Base-by-base conservation (phyloP, 2,113 vertebrate species). In the Leiothrix lutea region DNA sequence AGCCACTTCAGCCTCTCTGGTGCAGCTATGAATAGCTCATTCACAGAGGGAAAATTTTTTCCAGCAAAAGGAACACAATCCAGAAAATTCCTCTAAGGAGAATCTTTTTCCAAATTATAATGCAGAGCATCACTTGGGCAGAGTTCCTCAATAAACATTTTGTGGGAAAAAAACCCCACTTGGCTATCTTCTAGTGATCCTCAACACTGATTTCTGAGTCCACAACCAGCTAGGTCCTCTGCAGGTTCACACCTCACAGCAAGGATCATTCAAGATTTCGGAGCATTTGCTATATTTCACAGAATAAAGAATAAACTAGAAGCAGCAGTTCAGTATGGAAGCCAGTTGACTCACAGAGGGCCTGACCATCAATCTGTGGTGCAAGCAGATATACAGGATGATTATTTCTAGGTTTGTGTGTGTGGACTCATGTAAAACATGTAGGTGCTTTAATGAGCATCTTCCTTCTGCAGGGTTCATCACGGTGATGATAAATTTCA, bases 401-500 rank as follows among this genome's bases (percentile, higher is more conserved):
- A 25, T 45, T 42, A 31, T n/a, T 50, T 44, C 58, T 35, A 51
- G 6, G 38, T 7, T 60, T 57, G 15, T 9, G 5, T 47, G 9
- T 10, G 16, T 53, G 26, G 8, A 26, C 67, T 73, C 33, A 12
- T 54, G 29, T n/a, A 73, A 73, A 88, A 80, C 0, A 3, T 4
- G 12, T 3, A 53, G 67, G 29, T 72, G 45, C 40, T 75, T 70
- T 42, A 67, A 57, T 5, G 7, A 35, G 23, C 48, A 36, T n/a
- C 56, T 72, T 84, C 40, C n/a, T 51, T 66, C 61, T 50, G 8
- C 45, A 50, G 29, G 29, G 15, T 26, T 48, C n/a, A 40, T 60
- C n/a, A 9, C 0, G 0, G 9, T 57, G 54, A 69, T 0, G 0
- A 33, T 26, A 62, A 77, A 65, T 7, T 18, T 47, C 62, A 64